Evolutionary conservation across 2,797 vertebrate species (phyloP).

Genomic region (Pygocentrus nattereri): DNA sequence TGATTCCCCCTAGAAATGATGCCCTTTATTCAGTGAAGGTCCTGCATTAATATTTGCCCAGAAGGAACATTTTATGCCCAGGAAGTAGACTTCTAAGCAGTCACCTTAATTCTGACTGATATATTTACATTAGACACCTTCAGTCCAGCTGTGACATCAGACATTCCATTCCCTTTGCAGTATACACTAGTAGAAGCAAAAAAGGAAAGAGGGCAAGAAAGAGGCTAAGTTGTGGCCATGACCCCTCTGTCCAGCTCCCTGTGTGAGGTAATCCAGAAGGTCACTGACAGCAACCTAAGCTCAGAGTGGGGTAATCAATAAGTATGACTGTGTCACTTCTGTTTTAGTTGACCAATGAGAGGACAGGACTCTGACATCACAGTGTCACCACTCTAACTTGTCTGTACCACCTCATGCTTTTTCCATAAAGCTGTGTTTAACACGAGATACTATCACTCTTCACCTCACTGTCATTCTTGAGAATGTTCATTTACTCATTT

Average conservation of each 20-base stretch:
- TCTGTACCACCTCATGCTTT: not conserved
- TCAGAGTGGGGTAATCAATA: conserved; percentile 42
- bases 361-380: not conserved
- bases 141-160: conserved; percentile 31
- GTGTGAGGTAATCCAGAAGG: conserved; percentile 38
- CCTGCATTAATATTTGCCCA: not conserved
- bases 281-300: conserved; percentile 34
- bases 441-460: not conserved
- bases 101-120: conserved; percentile 43
- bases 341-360: conserved; percentile 36
- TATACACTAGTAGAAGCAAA: conserved; percentile 17
- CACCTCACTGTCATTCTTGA: too few species aligned
- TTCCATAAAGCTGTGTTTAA: not conserved
- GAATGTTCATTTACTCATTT: too few species aligned
- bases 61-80: conserved; percentile 6
- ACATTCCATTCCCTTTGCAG: conserved; percentile 2
- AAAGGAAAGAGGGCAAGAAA: not conserved
- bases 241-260: conserved; percentile 22
- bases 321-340: conserved; percentile 35
- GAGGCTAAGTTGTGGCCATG: conserved; percentile 15
- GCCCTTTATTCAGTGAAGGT: not conserved
- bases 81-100: conserved; percentile 17
- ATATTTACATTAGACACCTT: conserved; percentile 17
- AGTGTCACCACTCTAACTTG: not conserved
- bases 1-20: not conserved